Percentiles rank a stretch among this genome's conserved stretches.
Evolutionary conservation across 1,140 invertebrate genomes (phyloP).

Genomic region (Muscidifurax raptorellus): DNA sequence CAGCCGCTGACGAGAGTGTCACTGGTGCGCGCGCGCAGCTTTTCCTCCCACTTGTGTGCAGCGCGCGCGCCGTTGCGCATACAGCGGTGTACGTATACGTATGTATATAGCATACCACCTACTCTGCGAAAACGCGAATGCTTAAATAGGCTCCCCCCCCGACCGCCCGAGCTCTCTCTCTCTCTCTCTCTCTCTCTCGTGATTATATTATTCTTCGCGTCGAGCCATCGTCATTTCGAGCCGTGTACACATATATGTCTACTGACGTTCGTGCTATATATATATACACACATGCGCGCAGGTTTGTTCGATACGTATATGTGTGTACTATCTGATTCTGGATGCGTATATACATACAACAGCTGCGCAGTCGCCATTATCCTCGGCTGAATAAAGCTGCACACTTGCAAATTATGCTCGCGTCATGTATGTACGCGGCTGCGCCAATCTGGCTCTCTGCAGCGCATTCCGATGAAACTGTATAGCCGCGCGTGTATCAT

Average conservation of each 20-base stretch:
- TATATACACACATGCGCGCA: background rate
- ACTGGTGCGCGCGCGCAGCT: slow-evolving; percentile 58
- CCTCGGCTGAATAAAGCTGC: background rate
- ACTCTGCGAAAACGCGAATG: slow-evolving; percentile 12
- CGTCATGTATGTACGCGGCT: background rate
- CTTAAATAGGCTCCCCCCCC: background rate
- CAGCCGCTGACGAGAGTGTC: slow-evolving; percentile 55
- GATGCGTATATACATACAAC: background rate
- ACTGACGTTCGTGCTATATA: background rate
- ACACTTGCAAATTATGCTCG: background rate
- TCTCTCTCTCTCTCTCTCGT: background rate
- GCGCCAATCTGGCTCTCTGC: background rate
- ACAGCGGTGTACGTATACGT: background rate
- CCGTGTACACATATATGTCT: background rate
- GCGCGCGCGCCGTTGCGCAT: slow-evolving; percentile 48
- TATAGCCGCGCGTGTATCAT: background rate
- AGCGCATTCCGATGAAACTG: background rate
- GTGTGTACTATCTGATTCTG: background rate
- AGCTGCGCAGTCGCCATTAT: background rate
- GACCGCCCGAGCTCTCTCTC: no score
- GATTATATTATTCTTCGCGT: background rate
- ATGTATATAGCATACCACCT: background rate
- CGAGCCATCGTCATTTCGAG: background rate
- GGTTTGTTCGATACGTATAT: background rate
- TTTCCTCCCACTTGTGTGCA: slow-evolving; percentile 5